These are phyloP conservation scores for Scelioninae gen. 1 DNA, from an alignment of 2,888 invertebrate genomes.

Conservation along the genomic window DNA sequence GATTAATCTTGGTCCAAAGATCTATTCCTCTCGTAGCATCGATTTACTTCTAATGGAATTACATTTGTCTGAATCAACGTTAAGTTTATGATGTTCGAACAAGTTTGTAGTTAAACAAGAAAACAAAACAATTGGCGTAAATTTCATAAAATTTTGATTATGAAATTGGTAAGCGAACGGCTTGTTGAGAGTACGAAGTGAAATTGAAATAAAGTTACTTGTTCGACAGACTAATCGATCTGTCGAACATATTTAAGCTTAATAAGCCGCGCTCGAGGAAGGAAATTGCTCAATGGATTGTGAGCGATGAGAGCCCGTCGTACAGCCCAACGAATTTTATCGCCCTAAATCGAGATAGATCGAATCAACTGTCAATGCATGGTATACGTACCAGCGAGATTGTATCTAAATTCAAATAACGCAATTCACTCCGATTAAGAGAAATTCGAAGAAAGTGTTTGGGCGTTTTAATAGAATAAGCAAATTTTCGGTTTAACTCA, in stretches of 20 bases:
- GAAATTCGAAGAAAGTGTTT: slow-evolving; percentile 1
- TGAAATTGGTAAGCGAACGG: background rate
- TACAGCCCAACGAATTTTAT: slow-evolving; percentile 37
- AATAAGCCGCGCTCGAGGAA: slow-evolving; percentile 61
- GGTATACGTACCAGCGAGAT: slow-evolving; percentile 5
- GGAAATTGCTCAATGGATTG: slow-evolving; percentile 68
- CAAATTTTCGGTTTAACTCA: no score
- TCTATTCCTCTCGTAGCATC: background rate
- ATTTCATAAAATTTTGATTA: background rate
- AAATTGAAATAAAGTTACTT: slow-evolving; percentile 74
- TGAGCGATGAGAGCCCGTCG: slow-evolving; percentile 37
- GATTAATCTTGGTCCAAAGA: slow-evolving; percentile 12
- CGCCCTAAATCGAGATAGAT: slow-evolving; percentile 50
- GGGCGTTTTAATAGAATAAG: no score
- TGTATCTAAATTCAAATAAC: slow-evolving; percentile 26
- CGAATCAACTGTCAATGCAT: slow-evolving; percentile 32
- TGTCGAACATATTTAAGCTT: slow-evolving; percentile 75
- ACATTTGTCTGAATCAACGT: slow-evolving; percentile 33
- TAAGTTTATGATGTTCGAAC: background rate
- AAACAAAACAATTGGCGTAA: slow-evolving; percentile 18
- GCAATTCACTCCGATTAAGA: slow-evolving; percentile 16
- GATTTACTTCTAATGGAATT: slow-evolving; percentile 13
- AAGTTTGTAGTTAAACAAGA: background rate
- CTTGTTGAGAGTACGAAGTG: background rate
- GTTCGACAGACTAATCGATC: slow-evolving; percentile 73